These are phyloP conservation scores for Penaeus japonicus DNA, from an alignment of 1,140 invertebrate species.

Conservation along the genomic window DNA sequence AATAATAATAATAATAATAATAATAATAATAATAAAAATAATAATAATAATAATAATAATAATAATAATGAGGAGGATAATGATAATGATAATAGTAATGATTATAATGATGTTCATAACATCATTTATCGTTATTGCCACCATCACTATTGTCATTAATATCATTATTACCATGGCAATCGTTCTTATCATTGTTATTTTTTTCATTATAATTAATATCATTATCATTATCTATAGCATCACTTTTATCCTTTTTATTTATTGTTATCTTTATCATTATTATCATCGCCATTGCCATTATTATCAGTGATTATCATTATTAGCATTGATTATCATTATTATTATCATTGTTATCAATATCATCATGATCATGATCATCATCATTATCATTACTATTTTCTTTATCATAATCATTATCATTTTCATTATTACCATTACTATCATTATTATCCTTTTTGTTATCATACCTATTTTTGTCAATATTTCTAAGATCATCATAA, in stretches of 20 bases:
- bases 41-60: not conserved
- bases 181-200: not conserved
- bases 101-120: no score
- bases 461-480: not conserved
- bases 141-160: no score
- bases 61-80: not conserved
- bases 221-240: not conserved
- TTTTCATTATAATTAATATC: not conserved
- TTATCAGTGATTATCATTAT: not conserved
- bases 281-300: not conserved
- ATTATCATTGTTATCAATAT: no score
- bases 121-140: no score
- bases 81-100: not conserved
- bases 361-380: not conserved
- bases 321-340: no score
- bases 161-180: not conserved
- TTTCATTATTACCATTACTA: not conserved
- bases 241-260: no score
- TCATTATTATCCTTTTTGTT: not conserved
- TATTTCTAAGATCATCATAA: not conserved
- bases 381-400: not conserved
- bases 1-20: no score
- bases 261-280: not conserved
- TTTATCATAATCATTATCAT: no score
- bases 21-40: no score